Evolutionary conservation across 2,113 vertebrate genomes (phyloP).

Genomic region (Fulmarus glacialis): DNA sequence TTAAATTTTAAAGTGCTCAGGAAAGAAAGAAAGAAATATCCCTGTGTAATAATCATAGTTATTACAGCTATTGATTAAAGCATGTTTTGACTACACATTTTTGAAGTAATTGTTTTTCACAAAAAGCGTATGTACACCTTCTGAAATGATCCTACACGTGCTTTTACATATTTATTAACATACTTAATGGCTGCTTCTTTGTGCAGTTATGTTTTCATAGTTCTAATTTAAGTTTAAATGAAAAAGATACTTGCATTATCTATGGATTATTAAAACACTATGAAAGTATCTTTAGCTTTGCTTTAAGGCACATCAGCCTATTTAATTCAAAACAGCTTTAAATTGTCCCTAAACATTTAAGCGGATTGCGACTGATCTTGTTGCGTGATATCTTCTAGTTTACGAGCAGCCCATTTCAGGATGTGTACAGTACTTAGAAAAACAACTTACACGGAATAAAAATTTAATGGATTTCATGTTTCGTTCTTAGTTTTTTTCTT

Average conservation of each 20-base stretch:
- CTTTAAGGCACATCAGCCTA: background rate
- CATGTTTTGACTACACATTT: background rate
- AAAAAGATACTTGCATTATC: background rate
- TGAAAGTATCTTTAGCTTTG: background rate
- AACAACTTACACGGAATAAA: background rate
- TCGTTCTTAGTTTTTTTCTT: background rate
- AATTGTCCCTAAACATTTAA: background rate
- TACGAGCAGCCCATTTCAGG: background rate
- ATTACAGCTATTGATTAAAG: background rate
- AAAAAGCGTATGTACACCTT: background rate
- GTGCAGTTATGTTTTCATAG: background rate
- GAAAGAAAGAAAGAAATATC: background rate
- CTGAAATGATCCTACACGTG: background rate
- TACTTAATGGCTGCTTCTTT: background rate
- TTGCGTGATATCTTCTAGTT: background rate
- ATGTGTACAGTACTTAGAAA: background rate
- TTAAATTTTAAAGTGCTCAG: background rate
- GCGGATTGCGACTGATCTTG: accelerated
- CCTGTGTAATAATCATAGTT: background rate
- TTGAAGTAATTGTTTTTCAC: background rate
- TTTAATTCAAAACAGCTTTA: background rate
- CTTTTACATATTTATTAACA: background rate
- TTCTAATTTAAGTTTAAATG: background rate
- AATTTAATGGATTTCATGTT: background rate
- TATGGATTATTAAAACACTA: background rate